Conservation (phyloP, 2,113 vertebrate genomes). For the Baryphthengus martii region DNA sequence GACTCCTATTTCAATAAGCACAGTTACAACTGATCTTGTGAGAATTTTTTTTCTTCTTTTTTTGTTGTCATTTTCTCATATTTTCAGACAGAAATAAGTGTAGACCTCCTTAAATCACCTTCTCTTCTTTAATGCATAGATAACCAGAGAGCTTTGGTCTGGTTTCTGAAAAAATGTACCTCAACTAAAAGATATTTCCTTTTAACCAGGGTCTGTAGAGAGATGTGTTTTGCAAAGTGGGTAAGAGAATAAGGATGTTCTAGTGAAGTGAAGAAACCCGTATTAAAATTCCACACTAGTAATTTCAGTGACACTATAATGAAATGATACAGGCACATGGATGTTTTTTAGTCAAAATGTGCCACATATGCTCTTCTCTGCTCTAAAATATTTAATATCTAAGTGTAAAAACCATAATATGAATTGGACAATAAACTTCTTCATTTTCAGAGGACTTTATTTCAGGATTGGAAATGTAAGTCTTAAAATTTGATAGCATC, state of each 20-base stretch:
- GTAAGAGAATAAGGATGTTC: background rate
- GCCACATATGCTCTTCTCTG: background rate
- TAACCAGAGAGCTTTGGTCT: background rate
- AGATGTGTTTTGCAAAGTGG: background rate
- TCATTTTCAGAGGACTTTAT: background rate
- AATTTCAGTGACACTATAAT: background rate
- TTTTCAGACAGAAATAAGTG: background rate
- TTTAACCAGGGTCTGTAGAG: background rate
- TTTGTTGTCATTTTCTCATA: background rate
- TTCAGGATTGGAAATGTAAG: background rate
- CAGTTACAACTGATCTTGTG: background rate
- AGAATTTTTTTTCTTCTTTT: too few relatives aligned
- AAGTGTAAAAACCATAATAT: background rate
- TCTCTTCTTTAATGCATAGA: background rate
- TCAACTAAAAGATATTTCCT: background rate
- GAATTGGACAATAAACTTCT: background rate
- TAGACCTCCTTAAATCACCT: background rate
- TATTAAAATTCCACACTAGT: background rate
- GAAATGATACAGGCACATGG: accelerated
- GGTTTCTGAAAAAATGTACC: background rate
- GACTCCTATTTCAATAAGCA: background rate
- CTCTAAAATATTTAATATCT: background rate
- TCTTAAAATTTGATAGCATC: background rate
- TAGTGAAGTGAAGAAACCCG: background rate
- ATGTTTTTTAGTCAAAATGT: background rate